Percentiles rank a stretch among this genome's conserved stretches.
phyloP scores from a whole-genome alignment of 2,113 vertebrate species.

The Cinclus mexicanus region DNA sequence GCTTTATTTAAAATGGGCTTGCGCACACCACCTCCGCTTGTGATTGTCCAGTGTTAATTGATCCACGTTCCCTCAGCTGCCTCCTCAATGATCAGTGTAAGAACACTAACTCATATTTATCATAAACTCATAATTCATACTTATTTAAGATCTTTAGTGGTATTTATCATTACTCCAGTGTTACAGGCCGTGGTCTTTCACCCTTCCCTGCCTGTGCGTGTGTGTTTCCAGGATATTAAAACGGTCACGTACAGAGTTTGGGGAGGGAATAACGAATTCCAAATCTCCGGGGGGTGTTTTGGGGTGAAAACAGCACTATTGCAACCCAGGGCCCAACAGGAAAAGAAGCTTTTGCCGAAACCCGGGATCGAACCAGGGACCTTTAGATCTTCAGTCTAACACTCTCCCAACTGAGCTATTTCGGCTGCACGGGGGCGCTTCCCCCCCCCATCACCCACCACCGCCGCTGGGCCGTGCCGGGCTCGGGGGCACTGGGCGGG shows the following conservation, averaged over 20 bases:
- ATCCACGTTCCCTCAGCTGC: neutral
- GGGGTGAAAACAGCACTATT: neutral
- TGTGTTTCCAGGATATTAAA: neutral
- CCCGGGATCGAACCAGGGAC: constrained; percentile 97
- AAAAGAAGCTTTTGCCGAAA: constrained; percentile 79
- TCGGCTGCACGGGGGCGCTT: neutral
- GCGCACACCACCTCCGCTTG: neutral
- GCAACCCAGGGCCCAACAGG: rapidly evolving
- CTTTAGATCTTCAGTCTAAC: constrained; percentile 96
- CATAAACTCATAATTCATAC: neutral
- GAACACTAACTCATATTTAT: neutral
- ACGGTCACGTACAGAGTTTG: rapidly evolving
- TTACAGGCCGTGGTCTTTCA: no score
- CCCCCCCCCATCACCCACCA: neutral
- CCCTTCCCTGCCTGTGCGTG: rapidly evolving
- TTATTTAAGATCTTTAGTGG: neutral
- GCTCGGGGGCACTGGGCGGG: no score
- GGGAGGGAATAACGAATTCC: no score
- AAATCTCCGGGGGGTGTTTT: rapidly evolving
- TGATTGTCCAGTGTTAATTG: neutral
- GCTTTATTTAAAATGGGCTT: neutral
- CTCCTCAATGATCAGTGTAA: neutral
- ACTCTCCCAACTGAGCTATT: constrained; percentile 88
- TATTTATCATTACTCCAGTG: neutral
- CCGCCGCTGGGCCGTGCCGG: neutral